A percentile compares a stretch with the other conserved stretches of the same genome.
Conservation (phyloP, 1,140 invertebrate genomes). For the Leptopilina boulardi region DNA sequence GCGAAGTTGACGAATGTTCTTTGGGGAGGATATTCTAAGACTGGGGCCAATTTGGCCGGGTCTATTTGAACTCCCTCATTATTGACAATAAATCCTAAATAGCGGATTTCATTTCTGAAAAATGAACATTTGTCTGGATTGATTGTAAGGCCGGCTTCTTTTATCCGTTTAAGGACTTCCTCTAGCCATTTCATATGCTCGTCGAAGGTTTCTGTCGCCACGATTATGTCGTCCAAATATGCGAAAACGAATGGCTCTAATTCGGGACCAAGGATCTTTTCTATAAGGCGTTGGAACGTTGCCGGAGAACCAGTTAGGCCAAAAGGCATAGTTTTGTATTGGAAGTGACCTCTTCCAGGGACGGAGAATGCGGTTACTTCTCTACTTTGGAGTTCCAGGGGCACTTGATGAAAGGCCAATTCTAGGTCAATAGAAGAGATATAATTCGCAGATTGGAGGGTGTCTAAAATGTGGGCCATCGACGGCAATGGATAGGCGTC, state of each 20-base stretch:
- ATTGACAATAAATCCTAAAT: conserved; percentile 54
- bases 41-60: conserved; percentile 53
- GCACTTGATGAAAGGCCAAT: no score
- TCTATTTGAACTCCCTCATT: conserved; percentile 53
- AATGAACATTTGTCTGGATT: conserved; percentile 58
- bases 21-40: conserved; percentile 36
- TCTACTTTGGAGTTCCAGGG: no score
- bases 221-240: background rate
- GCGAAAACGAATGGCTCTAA: background rate
- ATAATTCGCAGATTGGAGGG: no score
- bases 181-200: conserved; percentile 48
- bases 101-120: conserved; percentile 44
- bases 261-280: background rate
- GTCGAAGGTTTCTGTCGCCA: background rate
- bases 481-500: no score
- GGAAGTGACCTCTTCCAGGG: no score
- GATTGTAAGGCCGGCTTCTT: conserved; percentile 47
- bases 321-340: no score
- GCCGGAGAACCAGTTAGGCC: background rate
- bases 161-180: conserved; percentile 48
- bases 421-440: no score
- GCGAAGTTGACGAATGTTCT: background rate
- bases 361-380: no score
- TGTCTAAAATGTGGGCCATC: no score
- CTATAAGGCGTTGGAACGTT: background rate